Base-by-base conservation (phyloP, 2,888 invertebrate genomes). In the Rutpela maculata region DNA sequence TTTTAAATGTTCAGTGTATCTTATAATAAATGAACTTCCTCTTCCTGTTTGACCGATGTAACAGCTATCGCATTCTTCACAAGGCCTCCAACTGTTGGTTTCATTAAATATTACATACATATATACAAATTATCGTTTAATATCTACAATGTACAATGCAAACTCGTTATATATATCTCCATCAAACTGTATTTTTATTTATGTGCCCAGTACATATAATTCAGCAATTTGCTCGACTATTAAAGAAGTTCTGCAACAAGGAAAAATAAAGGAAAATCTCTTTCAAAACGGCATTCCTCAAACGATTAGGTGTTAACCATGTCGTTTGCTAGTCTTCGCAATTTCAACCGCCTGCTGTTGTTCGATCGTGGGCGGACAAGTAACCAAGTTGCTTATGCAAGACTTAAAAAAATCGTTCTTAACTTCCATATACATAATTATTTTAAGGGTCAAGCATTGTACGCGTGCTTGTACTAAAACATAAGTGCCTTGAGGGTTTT, bases 301-400 rank as follows among this genome's bases (percentile, higher is more conserved):
- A 63, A 63, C 31, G 62, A 63, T 63, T 63, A 31, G 62, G 62
- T 63, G 62, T 63, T 63, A 63, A 63, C 35, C 31, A 63, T 63
- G 62, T 35, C 62, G 62, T 63, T 60, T 26, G 60, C 31, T 63
- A 35, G 62, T 63, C 26, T 63, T 63, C 62, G 62, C 62, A 35
- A 63, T n/a, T 17, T 35, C 35, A 17, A 17, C 62, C 62, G n/a
- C 35, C 62, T 63, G 62, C 62, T 50, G 50, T n/a, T 35, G 35
- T 31, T 18, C 9, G 35, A 11, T 63, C 31, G 62, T 63, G 62
- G 62, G 62, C 62, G 62, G 62, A 63, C 62, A n/a, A 62, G 22
- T n/a, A 62, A 62, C 4, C n/a, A n/a, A 35, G 62, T 35, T 63
- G 35, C 10, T 63, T 31, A 18, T 63, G n/a, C 50, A 50, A 50